Conservation (phyloP, 2,113 vertebrate genomes). For the Sialia sialis region DNA sequence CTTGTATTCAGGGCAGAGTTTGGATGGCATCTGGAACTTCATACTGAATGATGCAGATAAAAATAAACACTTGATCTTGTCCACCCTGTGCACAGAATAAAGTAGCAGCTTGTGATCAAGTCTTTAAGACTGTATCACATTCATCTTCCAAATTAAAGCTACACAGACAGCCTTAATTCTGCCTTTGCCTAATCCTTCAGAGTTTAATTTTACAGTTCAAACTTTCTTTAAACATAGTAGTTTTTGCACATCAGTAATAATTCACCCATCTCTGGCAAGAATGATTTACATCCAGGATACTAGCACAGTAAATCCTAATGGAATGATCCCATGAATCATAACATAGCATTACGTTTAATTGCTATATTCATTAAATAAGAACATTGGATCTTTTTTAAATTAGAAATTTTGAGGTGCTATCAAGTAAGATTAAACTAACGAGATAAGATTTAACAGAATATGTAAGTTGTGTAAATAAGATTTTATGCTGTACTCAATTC, state of each 20-base stretch:
- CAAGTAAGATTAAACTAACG: slow-evolving; percentile 39
- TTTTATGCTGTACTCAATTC: background rate
- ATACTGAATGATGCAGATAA: background rate
- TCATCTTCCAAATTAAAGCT: slow-evolving; percentile 16
- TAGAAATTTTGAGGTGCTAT: slow-evolving; percentile 18
- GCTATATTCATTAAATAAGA: slow-evolving; percentile 30
- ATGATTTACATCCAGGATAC: background rate
- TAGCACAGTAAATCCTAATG: background rate
- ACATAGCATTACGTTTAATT: slow-evolving; percentile 7
- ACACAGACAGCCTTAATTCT: background rate
- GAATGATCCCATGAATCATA: slow-evolving; percentile 26
- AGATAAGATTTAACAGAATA: slow-evolving; percentile 37
- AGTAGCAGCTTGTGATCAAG: background rate
- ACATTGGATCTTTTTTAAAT: background rate
- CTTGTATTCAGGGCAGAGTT: background rate
- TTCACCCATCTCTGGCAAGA: background rate
- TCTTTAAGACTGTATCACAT: background rate
- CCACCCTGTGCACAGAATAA: slow-evolving; percentile 2
- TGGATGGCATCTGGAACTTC: slow-evolving; percentile 18
- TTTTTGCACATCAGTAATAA: slow-evolving; percentile 2
- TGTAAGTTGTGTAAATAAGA: slow-evolving; percentile 27
- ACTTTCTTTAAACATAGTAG: background rate
- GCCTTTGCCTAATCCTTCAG: slow-evolving; percentile 1
- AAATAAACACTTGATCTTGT: slow-evolving; percentile 43
- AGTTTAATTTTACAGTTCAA: slow-evolving; percentile 8